phyloP scores from a whole-genome alignment of 30 jellyfish, hydroid and myxozoan genomes.

The Mastigias papua region DNA sequence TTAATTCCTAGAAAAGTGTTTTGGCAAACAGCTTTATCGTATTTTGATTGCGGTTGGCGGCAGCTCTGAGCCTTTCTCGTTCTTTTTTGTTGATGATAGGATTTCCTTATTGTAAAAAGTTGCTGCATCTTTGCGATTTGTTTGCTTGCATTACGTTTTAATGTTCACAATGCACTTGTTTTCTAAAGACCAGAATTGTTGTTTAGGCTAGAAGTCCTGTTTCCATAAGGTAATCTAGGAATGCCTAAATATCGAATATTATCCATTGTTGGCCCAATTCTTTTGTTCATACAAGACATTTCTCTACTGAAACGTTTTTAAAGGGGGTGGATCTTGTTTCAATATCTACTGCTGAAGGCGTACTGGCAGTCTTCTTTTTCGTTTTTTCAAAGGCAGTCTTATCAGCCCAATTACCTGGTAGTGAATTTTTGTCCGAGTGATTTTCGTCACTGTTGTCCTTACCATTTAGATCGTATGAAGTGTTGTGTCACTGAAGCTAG shows the following conservation, averaged over 20 bases:
- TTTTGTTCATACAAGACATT: background rate
- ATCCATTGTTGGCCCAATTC: background rate
- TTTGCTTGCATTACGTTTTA: background rate
- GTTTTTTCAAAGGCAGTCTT: too few relatives aligned
- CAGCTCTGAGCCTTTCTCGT: background rate
- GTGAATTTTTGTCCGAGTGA: too few relatives aligned
- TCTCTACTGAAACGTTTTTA: too few relatives aligned
- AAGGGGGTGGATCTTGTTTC: too few relatives aligned
- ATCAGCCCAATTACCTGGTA: too few relatives aligned
- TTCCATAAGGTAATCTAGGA: background rate
- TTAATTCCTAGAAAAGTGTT: background rate
- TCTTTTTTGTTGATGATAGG: background rate
- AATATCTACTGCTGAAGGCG: too few relatives aligned
- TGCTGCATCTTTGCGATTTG: constrained; percentile 2
- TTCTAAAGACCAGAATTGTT: background rate
- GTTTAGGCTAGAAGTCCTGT: background rate
- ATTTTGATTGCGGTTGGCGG: constrained; percentile 3
- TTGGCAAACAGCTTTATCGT: background rate
- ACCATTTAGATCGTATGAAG: too few relatives aligned
- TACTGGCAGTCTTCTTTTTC: too few relatives aligned
- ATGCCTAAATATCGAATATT: background rate
- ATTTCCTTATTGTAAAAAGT: background rate
- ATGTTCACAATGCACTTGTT: background rate
- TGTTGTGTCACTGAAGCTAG: too few relatives aligned
- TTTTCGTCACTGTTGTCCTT: too few relatives aligned